These are phyloP conservation scores for Lepidochitona cinerea DNA, from an alignment of 2,888 invertebrate genomes.

Conservation along the genomic window DNA sequence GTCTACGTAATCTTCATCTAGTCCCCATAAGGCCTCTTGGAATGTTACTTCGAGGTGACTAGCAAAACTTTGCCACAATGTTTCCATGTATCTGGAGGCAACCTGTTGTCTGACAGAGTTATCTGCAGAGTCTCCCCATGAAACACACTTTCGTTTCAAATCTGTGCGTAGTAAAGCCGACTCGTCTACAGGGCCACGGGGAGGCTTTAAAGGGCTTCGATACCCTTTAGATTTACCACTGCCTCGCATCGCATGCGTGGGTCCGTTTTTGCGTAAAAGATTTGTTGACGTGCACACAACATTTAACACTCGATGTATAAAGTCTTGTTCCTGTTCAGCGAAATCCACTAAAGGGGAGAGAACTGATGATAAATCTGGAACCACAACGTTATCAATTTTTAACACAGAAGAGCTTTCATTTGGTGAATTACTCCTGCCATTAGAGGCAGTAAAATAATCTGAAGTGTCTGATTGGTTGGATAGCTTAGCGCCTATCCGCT, in stretches of 20 bases:
- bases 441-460: conserved; percentile 54
- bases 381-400: conserved; percentile 52
- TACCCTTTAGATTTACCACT: conserved; percentile 3
- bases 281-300: conserved; percentile 67
- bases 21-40: conserved; percentile 58
- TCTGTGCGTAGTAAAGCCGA: conserved; percentile 57
- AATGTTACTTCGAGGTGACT: conserved; percentile 57
- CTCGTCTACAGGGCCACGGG: conserved; percentile 39
- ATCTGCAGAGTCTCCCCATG: conserved; percentile 68
- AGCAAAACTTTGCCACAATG: conserved; percentile 63
- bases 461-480: conserved; percentile 35
- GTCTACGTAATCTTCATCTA: conserved; percentile 41
- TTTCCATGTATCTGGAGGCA: conserved; percentile 58
- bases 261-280: conserved; percentile 54
- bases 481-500: conserved; percentile 13
- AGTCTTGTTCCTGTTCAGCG: conserved; percentile 60
- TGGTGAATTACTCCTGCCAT: conserved; percentile 45
- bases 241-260: background rate
- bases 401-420: conserved; percentile 58
- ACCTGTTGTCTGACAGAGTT: conserved; percentile 58
- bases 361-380: conserved; percentile 61
- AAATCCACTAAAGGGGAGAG: conserved; percentile 63
- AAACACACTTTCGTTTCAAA: conserved; percentile 64
- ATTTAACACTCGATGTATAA: conserved; percentile 64
- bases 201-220: conserved; percentile 35